phyloP scores from a whole-genome alignment of 2,888 invertebrate genomes.

The Molorchus minor region DNA sequence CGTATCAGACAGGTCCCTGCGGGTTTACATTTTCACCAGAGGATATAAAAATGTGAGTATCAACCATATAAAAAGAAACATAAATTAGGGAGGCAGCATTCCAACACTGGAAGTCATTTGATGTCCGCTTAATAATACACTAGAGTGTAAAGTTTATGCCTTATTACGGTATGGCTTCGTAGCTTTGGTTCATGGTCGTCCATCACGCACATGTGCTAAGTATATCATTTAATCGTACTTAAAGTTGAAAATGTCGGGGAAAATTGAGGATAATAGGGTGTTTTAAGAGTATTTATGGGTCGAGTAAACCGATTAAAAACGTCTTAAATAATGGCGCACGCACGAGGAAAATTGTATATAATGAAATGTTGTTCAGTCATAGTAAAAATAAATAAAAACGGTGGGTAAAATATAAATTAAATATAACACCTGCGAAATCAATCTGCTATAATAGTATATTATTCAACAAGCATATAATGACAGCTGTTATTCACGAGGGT shows the following conservation, averaged over 20 bases:
- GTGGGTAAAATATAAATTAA: no score
- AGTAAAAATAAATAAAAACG: no score
- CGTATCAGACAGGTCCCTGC: conserved; percentile 34
- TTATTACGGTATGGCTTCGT: conserved; percentile 3
- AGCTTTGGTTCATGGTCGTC: conserved; percentile 7
- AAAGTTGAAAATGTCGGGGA: conserved; percentile 3
- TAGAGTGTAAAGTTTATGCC: conserved; percentile 19
- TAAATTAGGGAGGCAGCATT: conserved; percentile 34
- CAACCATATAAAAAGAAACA: conserved; percentile 33
- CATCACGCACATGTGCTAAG: conserved; percentile 20
- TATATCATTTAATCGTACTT: conserved; percentile 22
- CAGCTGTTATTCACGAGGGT: no score
- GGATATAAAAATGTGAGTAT: conserved; percentile 29
- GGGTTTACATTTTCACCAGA: conserved; percentile 26
- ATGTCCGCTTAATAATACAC: conserved; percentile 36
- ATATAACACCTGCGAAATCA: no score
- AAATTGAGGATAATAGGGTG: conserved; percentile 9
- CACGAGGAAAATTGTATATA: background rate
- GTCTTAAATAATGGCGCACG: background rate
- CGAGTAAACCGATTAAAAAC: background rate
- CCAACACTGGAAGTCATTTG: conserved; percentile 42
- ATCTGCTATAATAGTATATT: no score
- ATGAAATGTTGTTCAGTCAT: background rate
- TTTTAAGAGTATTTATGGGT: background rate
- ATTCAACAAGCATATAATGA: no score